phyloP scores from a whole-genome alignment of 2,888 invertebrate species.

The Lutraria lutraria region DNA sequence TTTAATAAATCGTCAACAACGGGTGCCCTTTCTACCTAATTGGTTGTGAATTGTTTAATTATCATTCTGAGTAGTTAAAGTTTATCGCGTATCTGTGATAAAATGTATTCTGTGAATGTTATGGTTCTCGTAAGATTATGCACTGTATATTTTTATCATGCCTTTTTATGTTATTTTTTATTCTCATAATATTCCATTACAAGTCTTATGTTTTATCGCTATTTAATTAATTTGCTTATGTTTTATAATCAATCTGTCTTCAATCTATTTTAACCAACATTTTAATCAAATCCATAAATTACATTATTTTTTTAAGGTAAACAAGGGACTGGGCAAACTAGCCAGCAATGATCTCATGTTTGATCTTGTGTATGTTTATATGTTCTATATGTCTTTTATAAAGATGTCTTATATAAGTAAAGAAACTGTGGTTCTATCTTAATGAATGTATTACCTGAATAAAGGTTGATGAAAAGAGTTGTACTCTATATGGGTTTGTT shows the following conservation, averaged over 20 bases:
- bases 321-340: background rate
- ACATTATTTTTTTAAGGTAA: background rate
- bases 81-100: constrained; percentile 1
- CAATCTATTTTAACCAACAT: background rate
- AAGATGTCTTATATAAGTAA: background rate
- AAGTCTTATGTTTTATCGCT: background rate
- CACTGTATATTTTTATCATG: background rate
- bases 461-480: constrained; percentile 1
- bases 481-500: too few relatives aligned
- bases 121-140: background rate
- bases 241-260: background rate
- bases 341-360: constrained; percentile 14
- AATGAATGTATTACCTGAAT: background rate
- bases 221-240: background rate
- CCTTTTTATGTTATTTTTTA: background rate
- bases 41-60: background rate
- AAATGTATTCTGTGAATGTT: background rate
- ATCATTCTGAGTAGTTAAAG: background rate
- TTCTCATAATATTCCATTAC: background rate
- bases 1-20: background rate
- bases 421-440: background rate
- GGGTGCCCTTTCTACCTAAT: background rate
- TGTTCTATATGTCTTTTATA: background rate
- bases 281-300: constrained; percentile 3
- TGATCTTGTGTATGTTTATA: background rate